phyloP scores from a whole-genome alignment of 1,140 invertebrate genomes.

The Lerema accius region DNA sequence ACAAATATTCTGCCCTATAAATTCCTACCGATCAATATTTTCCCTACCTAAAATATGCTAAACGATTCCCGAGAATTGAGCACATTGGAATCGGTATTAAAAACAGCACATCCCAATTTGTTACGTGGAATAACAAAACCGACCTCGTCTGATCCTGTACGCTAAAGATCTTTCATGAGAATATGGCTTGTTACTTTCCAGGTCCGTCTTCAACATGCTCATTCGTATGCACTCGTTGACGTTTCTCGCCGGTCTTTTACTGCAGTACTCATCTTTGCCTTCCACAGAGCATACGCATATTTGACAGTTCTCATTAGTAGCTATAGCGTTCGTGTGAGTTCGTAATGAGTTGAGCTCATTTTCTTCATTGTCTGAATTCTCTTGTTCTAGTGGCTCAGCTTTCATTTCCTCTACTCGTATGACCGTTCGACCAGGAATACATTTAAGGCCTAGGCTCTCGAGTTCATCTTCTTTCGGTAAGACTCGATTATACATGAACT shows the following conservation, averaged over 20 bases:
- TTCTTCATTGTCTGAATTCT: slow-evolving; percentile 32
- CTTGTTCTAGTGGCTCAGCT: background rate
- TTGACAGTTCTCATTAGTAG: slow-evolving; percentile 52
- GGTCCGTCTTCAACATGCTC: slow-evolving; percentile 42
- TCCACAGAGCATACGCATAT: slow-evolving; percentile 67
- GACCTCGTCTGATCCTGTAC: slow-evolving; percentile 66
- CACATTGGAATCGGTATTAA: slow-evolving; percentile 11
- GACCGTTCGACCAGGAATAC: slow-evolving; percentile 59
- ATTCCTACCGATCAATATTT: background rate
- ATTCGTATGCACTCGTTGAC: slow-evolving; percentile 67
- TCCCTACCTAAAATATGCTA: too few relatives aligned
- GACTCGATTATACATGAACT: slow-evolving; percentile 47
- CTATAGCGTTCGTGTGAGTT: slow-evolving; percentile 50
- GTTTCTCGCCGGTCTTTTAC: slow-evolving; percentile 57
- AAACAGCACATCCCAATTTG: slow-evolving; percentile 28
- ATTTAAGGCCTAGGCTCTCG: slow-evolving; percentile 45
- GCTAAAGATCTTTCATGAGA: slow-evolving; percentile 52
- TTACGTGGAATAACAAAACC: slow-evolving; percentile 32
- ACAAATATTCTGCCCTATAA: too few relatives aligned
- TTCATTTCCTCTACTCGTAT: slow-evolving; percentile 46
- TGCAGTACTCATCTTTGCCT: slow-evolving; percentile 65
- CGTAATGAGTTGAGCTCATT: too few relatives aligned
- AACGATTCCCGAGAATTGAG: too few relatives aligned
- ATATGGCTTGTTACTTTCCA: slow-evolving; percentile 49
- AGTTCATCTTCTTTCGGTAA: slow-evolving; percentile 44